Conservation (phyloP, 2,113 vertebrate species). For the Centropristis striata region DNA sequence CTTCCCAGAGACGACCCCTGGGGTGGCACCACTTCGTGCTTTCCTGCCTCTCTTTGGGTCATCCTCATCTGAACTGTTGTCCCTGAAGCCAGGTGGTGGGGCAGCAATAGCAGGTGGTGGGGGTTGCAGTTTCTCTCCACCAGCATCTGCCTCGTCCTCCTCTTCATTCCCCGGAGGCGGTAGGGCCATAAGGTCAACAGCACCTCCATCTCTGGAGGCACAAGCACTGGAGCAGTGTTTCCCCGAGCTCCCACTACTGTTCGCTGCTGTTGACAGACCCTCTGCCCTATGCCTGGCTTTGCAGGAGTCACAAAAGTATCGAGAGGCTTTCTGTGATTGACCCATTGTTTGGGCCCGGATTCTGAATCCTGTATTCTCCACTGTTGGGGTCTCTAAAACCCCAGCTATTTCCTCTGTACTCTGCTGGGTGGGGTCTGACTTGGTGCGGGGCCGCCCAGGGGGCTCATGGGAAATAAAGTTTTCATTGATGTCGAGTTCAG, state of each 20-base stretch:
- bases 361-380: slow-evolving; percentile 86
- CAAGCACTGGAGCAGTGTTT: slow-evolving; percentile 84
- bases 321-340: slow-evolving; percentile 85
- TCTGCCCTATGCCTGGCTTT: slow-evolving; percentile 90
- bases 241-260: slow-evolving; percentile 73
- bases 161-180: slow-evolving; percentile 95
- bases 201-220: slow-evolving; percentile 89
- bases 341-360: slow-evolving; percentile 91
- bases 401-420: slow-evolving; percentile 88
- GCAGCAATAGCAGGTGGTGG: slow-evolving; percentile 93
- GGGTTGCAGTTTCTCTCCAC: slow-evolving; percentile 85
- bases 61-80: slow-evolving; percentile 98
- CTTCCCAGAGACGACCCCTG: slow-evolving; percentile 58
- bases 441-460: slow-evolving; percentile 92
- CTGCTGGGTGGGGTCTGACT: slow-evolving; percentile 95
- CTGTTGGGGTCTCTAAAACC: slow-evolving; percentile 76
- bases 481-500: slow-evolving; percentile 93
- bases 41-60: slow-evolving; percentile 91
- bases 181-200: slow-evolving; percentile 94
- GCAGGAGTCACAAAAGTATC: slow-evolving; percentile 95
- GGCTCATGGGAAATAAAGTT: slow-evolving; percentile 92
- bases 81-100: slow-evolving; percentile 96
- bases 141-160: slow-evolving; percentile 79
- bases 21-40: slow-evolving; percentile 43
- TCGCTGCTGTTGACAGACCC: slow-evolving; percentile 65